Conservation (phyloP, 2,113 vertebrate species). For the Saguinus midas region DNA sequence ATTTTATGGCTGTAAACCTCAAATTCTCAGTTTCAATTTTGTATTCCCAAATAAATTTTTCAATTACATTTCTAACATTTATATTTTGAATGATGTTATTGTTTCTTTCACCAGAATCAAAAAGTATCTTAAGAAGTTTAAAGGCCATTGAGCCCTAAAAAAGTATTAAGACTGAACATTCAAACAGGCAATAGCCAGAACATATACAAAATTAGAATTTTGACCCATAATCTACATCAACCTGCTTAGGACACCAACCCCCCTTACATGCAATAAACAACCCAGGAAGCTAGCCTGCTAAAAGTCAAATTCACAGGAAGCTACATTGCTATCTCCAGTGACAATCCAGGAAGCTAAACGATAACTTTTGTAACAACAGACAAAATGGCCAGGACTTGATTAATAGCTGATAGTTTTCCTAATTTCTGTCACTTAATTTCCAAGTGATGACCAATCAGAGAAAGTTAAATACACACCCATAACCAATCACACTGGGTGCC, state of each 20-base stretch:
- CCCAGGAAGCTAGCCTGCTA: background rate
- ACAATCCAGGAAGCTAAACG: background rate
- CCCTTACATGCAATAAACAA: background rate
- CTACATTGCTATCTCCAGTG: background rate
- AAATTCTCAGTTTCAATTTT: background rate
- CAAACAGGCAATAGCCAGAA: background rate
- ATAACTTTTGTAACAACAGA: background rate
- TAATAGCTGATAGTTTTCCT: background rate
- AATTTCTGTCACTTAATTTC: background rate
- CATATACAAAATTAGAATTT: background rate
- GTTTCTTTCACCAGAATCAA: background rate
- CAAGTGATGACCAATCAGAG: background rate
- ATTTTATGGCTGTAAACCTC: background rate
- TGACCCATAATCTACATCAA: background rate
- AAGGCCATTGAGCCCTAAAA: background rate
- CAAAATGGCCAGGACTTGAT: background rate
- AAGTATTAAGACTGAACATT: background rate
- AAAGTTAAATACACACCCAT: background rate
- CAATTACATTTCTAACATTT: constrained; percentile 1
- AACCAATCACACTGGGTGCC: background rate
- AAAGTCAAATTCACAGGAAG: background rate
- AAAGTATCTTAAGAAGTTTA: background rate
- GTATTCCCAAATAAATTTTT: background rate
- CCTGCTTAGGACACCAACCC: background rate
- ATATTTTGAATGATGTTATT: background rate